Conservation (phyloP, 1,140 invertebrate genomes). For the Magallana gigas region DNA sequence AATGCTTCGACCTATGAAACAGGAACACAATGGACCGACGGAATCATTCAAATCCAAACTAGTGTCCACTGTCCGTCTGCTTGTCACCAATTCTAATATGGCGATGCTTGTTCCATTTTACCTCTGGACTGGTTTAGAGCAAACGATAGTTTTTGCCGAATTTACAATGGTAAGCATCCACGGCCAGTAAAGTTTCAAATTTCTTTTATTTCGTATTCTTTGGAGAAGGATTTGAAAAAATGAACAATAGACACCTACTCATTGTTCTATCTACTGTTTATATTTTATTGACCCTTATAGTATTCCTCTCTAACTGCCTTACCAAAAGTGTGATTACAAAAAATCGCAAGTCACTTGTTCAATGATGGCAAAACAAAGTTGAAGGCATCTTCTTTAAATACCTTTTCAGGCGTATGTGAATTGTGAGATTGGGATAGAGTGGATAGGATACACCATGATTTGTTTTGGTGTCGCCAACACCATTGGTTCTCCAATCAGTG, state of each 20-base stretch:
- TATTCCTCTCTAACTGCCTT: too few species aligned
- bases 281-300: too few species aligned
- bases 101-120: constrained; percentile 60
- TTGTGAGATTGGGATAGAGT: constrained; percentile 92
- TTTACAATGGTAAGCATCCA: constrained; percentile 58
- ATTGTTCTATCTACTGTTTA: too few species aligned
- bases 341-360: background rate
- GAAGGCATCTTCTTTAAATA: background rate
- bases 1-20: constrained; percentile 56
- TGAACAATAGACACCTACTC: too few species aligned
- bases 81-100: constrained; percentile 61
- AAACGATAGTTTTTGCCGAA: constrained; percentile 62
- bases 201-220: too few species aligned
- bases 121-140: constrained; percentile 63
- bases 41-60: constrained; percentile 52
- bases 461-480: constrained; percentile 96
- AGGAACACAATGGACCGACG: constrained; percentile 39
- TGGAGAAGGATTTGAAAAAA: too few species aligned
- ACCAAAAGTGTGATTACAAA: too few species aligned
- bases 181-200: background rate
- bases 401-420: constrained; percentile 92
- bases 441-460: constrained; percentile 97
- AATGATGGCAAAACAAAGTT: background rate
- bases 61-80: constrained; percentile 53
- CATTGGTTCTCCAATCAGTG: constrained; percentile 91